These are phyloP conservation scores for Leptarthrus brevirostris DNA, from an alignment of 2,888 invertebrate species.

Conservation along the genomic window DNA sequence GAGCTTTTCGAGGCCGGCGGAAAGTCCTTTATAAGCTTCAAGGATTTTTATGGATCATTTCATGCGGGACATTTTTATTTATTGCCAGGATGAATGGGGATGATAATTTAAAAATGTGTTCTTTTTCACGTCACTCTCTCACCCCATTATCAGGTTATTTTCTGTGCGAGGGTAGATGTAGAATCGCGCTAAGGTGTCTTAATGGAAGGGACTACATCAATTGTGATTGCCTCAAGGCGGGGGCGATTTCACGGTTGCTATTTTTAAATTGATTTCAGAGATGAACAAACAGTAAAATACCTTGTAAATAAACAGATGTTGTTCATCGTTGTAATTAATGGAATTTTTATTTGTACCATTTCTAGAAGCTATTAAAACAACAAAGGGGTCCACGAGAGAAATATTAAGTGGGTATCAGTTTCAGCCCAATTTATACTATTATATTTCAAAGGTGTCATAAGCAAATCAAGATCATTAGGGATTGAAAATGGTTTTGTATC, in stretches of 20 bases:
- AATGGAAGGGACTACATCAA: conserved; percentile 34
- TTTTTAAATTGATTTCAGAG: conserved; percentile 53
- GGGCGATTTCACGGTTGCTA: conserved; percentile 52
- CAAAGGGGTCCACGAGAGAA: too few species aligned
- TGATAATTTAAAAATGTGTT: conserved; percentile 54
- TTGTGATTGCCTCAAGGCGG: conserved; percentile 24
- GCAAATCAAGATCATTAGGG: too few species aligned
- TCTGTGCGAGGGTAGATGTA: neutral
- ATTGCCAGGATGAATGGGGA: conserved; percentile 42
- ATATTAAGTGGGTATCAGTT: too few species aligned
- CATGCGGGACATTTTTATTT: conserved; percentile 53
- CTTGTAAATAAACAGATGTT: conserved; percentile 52
- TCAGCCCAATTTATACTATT: too few species aligned
- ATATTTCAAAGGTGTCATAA: too few species aligned
- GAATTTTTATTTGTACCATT: neutral
- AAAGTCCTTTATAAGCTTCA: conserved; percentile 54
- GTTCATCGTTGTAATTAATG: conserved; percentile 49
- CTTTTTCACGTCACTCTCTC: conserved; percentile 36
- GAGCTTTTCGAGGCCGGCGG: conserved; percentile 32
- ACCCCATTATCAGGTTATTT: conserved; percentile 32
- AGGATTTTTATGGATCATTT: conserved; percentile 54
- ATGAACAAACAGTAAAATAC: conserved; percentile 51
- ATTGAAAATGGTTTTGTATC: too few species aligned
- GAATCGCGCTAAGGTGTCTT: conserved; percentile 20
- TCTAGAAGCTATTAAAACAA: too few species aligned